Base-by-base conservation (phyloP, 1,140 invertebrate genomes). In the Lysiphlebus fabarum region DNA sequence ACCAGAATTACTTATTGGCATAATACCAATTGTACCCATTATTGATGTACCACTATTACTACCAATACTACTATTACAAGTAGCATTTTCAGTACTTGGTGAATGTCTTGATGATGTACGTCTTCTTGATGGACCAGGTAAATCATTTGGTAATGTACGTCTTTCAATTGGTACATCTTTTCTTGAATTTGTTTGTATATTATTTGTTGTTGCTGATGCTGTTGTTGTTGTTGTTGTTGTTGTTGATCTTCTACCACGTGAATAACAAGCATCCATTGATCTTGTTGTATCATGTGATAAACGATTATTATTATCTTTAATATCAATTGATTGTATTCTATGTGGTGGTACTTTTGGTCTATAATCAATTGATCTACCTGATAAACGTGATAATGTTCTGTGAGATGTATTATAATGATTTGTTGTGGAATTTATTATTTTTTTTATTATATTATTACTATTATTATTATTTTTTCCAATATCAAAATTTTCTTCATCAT, bases 191-290 rank as follows among this genome's bases (percentile, higher is more conserved):
- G 86, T 69, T 81, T 80, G 68, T 80, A 77, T 69, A 26, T 26
- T 26, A n/a, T n/a, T n/a, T n/a, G n/a, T n/a, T n/a, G n/a, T n/a
- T 26, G 17, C 2, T 26, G 17, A 26, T 26, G 0, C 17, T 26
- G 17, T 26, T 26, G 17, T 4, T 26, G 17, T 1, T 26, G 17
- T 4, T 26, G 17, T 26, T 17, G 17, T 1, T 81, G 84, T 11
- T 80, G 81, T 88, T 87, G 69, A 91, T 88, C 85, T 91, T 90
- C 14, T 89, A 90, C 66, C 89, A 82, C 49, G 89, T 33, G 51
- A 48, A 40, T 91, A 71, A 90, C 90, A 37, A 91, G 82, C 56
- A 87, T 89, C 48, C 67, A 70, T 62, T 72, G 74, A 58, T 41
- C 53, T 55, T n/a, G 44, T 60, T 4, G 58, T 60, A 17, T 60